Evolutionary conservation across 2,888 invertebrate species (phyloP).

Genomic region (Epinotia demarniana): DNA sequence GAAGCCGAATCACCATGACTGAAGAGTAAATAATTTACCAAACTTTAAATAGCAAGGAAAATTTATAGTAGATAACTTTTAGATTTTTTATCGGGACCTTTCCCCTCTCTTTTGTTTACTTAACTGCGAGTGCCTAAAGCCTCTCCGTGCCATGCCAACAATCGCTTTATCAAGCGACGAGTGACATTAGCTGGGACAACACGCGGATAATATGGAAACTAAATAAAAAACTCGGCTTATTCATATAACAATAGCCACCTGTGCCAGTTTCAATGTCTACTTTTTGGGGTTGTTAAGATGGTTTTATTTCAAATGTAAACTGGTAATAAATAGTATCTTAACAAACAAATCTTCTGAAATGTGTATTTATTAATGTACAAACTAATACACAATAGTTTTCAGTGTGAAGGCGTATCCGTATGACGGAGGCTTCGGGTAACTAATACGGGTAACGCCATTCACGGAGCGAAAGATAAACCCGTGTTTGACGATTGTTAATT

Average conservation of each 20-base stretch:
- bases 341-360: not conserved
- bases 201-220: constrained; percentile 78
- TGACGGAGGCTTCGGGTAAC: not conserved
- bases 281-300: not conserved
- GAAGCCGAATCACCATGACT: not conserved
- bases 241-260: constrained; percentile 2
- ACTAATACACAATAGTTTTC: not conserved
- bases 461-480: not conserved
- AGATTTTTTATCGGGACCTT: constrained; percentile 70
- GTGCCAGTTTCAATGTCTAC: constrained; percentile 1
- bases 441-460: no score
- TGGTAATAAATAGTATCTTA: not conserved
- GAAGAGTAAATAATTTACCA: constrained; percentile 49
- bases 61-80: constrained; percentile 67
- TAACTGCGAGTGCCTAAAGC: constrained; percentile 72
- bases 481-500: not conserved
- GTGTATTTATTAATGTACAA: not conserved
- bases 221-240: constrained; percentile 56
- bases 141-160: constrained; percentile 81
- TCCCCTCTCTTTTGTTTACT: constrained; percentile 76
- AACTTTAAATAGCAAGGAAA: constrained; percentile 45
- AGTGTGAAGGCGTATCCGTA: not conserved
- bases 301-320: not conserved
- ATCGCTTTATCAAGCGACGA: constrained; percentile 81
- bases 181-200: constrained; percentile 79